phyloP scores from a whole-genome alignment of 2,888 invertebrate genomes.

The Parascotia fuliginaria region DNA sequence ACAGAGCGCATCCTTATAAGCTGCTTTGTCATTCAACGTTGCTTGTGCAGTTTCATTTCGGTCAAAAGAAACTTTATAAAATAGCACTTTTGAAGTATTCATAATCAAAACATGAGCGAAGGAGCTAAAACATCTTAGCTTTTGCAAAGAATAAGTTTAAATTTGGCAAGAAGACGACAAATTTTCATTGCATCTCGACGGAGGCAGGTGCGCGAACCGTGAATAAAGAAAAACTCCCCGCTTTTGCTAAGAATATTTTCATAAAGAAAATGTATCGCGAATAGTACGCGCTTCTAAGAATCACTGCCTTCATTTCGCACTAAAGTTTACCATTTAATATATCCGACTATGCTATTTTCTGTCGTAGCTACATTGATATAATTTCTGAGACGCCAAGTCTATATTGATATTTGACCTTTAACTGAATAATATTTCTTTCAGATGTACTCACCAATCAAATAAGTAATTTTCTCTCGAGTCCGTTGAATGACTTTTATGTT shows the following conservation, averaged over 20 bases:
- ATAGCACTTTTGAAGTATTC: constrained; percentile 47
- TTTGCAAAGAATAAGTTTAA: constrained; percentile 68
- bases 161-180: constrained; percentile 75
- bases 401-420: constrained; percentile 3
- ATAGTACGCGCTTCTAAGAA: constrained; percentile 54
- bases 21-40: constrained; percentile 44
- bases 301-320: constrained; percentile 63
- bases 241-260: constrained; percentile 68
- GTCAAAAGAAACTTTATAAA: constrained; percentile 49
- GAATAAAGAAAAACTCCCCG: constrained; percentile 67
- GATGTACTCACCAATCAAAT: constrained; percentile 1
- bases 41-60: constrained; percentile 47
- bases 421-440: not conserved
- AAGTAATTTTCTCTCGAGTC: not conserved
- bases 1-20: constrained; percentile 34
- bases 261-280: constrained; percentile 63
- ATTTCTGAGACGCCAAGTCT: not conserved
- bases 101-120: constrained; percentile 56
- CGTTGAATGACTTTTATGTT: not conserved
- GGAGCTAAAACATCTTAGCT: constrained; percentile 54
- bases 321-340: constrained; percentile 55
- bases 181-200: constrained; percentile 70
- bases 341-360: constrained; percentile 45
- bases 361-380: constrained; percentile 17
- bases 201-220: constrained; percentile 68